Conservation (phyloP, 2,113 vertebrate species). For the Solea senegalensis region DNA sequence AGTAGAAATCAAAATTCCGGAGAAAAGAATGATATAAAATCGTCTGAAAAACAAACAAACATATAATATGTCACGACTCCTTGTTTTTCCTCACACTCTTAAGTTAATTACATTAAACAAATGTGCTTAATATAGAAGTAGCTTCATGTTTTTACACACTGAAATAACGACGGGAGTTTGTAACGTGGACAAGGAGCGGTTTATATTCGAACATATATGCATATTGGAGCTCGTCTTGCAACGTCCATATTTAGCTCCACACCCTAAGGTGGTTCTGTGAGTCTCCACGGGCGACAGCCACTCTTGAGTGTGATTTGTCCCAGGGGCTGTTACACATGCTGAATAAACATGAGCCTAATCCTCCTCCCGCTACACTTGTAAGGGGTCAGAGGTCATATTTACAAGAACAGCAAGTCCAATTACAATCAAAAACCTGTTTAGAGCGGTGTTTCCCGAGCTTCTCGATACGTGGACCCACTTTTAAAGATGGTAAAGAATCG, state of each 20-base stretch:
- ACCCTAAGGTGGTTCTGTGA: constrained; percentile 66
- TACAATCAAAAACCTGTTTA: constrained; percentile 65
- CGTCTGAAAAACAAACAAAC: too few relatives aligned
- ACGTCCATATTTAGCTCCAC: constrained; percentile 78
- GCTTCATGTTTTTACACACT: constrained; percentile 30
- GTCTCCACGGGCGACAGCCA: constrained; percentile 73
- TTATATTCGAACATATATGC: constrained; percentile 65
- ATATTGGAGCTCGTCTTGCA: constrained; percentile 65
- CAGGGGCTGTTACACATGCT: constrained; percentile 69
- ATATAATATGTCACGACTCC: too few relatives aligned
- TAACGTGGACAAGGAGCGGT: constrained; percentile 24
- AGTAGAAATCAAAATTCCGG: too few relatives aligned
- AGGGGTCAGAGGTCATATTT: constrained; percentile 74
- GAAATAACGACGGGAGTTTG: constrained; percentile 8
- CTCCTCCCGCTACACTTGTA: constrained; percentile 76
- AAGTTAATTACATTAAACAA: constrained; percentile 44
- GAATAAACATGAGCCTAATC: constrained; percentile 79
- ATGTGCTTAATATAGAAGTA: constrained; percentile 5
- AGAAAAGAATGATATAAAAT: too few relatives aligned
- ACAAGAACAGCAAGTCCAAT: constrained; percentile 73
- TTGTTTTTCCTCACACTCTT: not conserved
- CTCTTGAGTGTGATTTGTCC: constrained; percentile 76
- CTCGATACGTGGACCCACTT: not conserved
- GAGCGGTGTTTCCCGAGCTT: constrained; percentile 3
- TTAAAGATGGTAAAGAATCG: too few relatives aligned